Base-by-base conservation (phyloP, 2,888 invertebrate genomes). In the Trypoxylon attenuatum region DNA sequence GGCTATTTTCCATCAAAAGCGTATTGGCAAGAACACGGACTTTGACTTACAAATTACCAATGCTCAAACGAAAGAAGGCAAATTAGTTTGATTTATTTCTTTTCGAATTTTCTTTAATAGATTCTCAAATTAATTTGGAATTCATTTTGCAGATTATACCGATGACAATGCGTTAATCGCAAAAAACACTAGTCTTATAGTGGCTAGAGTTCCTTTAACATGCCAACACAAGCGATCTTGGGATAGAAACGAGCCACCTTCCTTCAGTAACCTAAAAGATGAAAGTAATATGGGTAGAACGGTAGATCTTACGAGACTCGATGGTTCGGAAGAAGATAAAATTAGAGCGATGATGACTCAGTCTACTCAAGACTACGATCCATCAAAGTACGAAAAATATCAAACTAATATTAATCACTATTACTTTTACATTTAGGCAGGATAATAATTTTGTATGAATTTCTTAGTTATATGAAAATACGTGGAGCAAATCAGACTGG, bases 321-420 rank as follows among this genome's bases (percentile, higher is more conserved):
- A 96, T 89, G 96, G 95, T 69, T 94, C 96, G 51, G 99, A 99
- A 89, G 97, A 97, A 84, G 98, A 99, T 84, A 98, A 98, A 89
- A 97, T 99, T 81, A 94, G 94, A 87, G 97, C 97, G 68, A 98
- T 99, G 96, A 98, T 98, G 92, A 92, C 94, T 70, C 98, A 98
- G 87, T 97, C 98, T 23, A 97, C 98, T 25, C 94, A 94, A 86
- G 98, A 98, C 85, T 99, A 98, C 89, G 97, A 98, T 88, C 96
- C 97, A 69, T 95, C 96, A 88, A 97, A 97, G 97, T 99, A 96
- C 94, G 95, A 96, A 53, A 41, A 41, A 43, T 49, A 33, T 21
- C 21, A 16, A 53, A 29, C 5, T 23, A n/a, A 51, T n/a, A n/a
- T n/a, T n/a, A n/a, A n/a, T n/a, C n/a, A n/a, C n/a, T n/a, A 15